Evolutionary conservation across 2,888 invertebrate species (phyloP), one percentile per base, ranked within the genome.

Genomic region (Limnephilus marmoratus): DNA sequence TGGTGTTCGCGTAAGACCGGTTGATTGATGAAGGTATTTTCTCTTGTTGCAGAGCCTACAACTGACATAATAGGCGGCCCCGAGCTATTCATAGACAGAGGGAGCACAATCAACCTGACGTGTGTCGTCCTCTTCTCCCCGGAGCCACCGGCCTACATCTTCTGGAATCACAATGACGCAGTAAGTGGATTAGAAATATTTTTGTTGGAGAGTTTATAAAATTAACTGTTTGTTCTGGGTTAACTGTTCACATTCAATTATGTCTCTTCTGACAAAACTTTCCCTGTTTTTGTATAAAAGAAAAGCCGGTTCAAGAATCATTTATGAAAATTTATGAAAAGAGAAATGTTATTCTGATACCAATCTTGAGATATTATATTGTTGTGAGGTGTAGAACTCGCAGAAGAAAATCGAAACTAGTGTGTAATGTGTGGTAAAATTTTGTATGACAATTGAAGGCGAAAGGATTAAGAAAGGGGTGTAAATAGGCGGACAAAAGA

Each of bases 121-220:
- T 99, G 99, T 96, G 98, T 99, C 94, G 98, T 99, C 94, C 96
- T 98, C 93, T 98, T 98, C 95, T 98, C 98, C 94, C 99, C 99
- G 37, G 98, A 99, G 95, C 98, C 98, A 93, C 99, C 99, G 83
- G 98, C 98, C 92, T 99, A 98, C 95, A 98, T 99, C 95, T 98
- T 98, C 95, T 99, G 98, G 98, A 98, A 98, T 96, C 98, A 98
- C 96, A 98, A 98, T 96, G 97, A 98, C 95, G 98, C 98, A 95
- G 98, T 99, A 96, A 97, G 88, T 88, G 45, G 37, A n/a, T 68
- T 68, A 68, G 7, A 7, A 68, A 68, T 68, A 68, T 41, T 41
- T 41, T 41, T 82, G 31, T 82, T 13, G 3, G 29, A n/a, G n/a
- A 68, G 7, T 68, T 68, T 68, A 9, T 24, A 7, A 9, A 68